Percentiles rank a stretch among this genome's conserved stretches.
phyloP scores from a whole-genome alignment of 2,113 vertebrate genomes.

The Hypomesus transpacificus region DNA sequence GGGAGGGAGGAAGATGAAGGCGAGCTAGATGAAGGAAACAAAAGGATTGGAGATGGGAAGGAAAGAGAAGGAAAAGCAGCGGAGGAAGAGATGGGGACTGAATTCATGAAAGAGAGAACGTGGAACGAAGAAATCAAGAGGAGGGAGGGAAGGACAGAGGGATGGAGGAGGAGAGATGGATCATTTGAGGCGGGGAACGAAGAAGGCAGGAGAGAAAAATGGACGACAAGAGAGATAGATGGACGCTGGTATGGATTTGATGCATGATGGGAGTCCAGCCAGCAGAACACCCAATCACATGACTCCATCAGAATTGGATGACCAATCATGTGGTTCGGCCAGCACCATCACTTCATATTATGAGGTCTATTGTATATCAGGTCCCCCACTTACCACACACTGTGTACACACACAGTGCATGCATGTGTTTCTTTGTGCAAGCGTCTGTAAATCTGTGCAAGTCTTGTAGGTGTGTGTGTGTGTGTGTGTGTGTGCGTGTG shows the following conservation, averaged over 20 bases:
- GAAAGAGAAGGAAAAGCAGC: too few species aligned
- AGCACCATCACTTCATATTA: not conserved
- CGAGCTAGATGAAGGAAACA: too few species aligned
- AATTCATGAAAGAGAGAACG: not conserved
- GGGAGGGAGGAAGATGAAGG: too few species aligned
- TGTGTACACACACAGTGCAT: slow-evolving; percentile 14
- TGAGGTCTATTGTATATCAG: slow-evolving; percentile 35
- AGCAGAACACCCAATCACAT: slow-evolving; percentile 58
- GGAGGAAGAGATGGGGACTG: not conserved
- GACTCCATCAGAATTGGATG: slow-evolving; percentile 56
- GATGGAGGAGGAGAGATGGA: slow-evolving; percentile 18
- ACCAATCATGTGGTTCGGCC: slow-evolving; percentile 50
- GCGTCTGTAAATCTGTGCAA: not conserved
- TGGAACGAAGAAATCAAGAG: not conserved
- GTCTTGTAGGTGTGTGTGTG: not conserved
- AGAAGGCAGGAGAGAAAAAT: slow-evolving; percentile 8
- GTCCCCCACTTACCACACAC: slow-evolving; percentile 38
- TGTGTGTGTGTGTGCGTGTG: not conserved
- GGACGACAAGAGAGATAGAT: slow-evolving; percentile 39
- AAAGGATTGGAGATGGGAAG: slow-evolving; percentile 3
- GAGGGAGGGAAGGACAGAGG: not conserved
- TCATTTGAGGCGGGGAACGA: not conserved
- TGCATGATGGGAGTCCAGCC: slow-evolving; percentile 54
- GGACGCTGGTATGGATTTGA: slow-evolving; percentile 49
- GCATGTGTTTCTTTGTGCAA: not conserved